Evolutionary conservation across 2,888 invertebrate genomes (phyloP).

Genomic region (Cephus nigrinus): DNA sequence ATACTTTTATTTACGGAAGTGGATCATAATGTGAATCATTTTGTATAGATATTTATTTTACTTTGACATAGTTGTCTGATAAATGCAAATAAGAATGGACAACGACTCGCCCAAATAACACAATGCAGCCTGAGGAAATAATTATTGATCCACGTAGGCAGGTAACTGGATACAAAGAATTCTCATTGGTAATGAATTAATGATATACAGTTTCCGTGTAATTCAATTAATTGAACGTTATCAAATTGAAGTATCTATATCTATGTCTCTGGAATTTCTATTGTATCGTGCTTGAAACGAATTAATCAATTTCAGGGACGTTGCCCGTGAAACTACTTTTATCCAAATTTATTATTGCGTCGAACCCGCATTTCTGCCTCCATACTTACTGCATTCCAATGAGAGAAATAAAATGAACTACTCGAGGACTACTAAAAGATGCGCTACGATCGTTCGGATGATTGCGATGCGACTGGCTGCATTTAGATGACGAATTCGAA

Average conservation of each 20-base stretch:
- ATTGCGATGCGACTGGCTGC: background rate
- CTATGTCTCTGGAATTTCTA: background rate
- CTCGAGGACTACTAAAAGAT: background rate
- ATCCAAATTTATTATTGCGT: background rate
- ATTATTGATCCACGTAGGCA: background rate
- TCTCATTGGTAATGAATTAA: background rate
- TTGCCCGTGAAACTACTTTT: background rate
- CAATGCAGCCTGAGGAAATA: background rate
- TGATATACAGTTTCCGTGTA: background rate
- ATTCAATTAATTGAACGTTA: background rate
- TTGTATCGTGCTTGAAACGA: background rate
- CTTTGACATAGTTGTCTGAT: background rate
- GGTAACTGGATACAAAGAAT: background rate
- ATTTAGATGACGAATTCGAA: background rate
- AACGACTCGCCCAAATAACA: background rate
- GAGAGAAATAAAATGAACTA: background rate
- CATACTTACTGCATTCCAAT: background rate
- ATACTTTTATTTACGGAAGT: background rate
- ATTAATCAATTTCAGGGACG: background rate
- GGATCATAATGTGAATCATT: no score
- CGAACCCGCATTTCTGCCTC: background rate
- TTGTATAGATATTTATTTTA: no score
- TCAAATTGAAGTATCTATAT: background rate
- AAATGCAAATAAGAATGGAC: background rate
- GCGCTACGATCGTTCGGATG: background rate